A percentile compares a stretch with the other conserved stretches of the same genome.
Conservation (phyloP, 2,113 vertebrate species). For the Marcusenius ussheri region DNA sequence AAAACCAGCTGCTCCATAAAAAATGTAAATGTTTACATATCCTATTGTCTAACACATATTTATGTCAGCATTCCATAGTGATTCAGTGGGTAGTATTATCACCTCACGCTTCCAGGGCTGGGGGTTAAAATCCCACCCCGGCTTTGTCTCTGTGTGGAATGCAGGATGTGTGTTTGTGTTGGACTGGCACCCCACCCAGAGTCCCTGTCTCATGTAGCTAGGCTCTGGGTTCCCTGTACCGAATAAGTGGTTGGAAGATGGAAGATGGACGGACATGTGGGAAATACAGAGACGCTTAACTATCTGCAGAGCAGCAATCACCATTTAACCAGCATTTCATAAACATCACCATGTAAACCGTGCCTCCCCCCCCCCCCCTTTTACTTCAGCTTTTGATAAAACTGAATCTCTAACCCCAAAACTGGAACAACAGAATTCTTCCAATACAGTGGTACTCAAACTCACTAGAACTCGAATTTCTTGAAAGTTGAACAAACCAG, state of each 20-base stretch:
- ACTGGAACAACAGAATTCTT: neutral
- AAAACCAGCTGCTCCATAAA: neutral
- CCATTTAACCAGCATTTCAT: neutral
- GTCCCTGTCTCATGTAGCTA: neutral
- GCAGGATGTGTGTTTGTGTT: neutral
- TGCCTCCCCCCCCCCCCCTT: neutral
- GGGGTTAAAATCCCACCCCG: neutral
- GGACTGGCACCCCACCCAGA: neutral
- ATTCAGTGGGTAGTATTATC: neutral
- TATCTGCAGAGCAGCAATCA: neutral
- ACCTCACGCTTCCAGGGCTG: neutral
- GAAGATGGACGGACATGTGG: neutral
- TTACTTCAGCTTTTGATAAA: neutral
- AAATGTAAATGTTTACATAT: neutral
- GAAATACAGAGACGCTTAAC: neutral
- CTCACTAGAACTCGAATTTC: no score
- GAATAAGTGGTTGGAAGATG: neutral
- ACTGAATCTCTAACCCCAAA: neutral
- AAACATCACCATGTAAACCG: neutral
- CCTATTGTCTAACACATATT: neutral
- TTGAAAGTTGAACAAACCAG: no score
- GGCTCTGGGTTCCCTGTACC: neutral
- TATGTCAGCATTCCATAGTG: neutral
- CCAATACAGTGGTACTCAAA: no score
- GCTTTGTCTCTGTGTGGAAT: neutral